phyloP scores from a whole-genome alignment of 2,888 invertebrate species.

The Epinotia brunnichana region DNA sequence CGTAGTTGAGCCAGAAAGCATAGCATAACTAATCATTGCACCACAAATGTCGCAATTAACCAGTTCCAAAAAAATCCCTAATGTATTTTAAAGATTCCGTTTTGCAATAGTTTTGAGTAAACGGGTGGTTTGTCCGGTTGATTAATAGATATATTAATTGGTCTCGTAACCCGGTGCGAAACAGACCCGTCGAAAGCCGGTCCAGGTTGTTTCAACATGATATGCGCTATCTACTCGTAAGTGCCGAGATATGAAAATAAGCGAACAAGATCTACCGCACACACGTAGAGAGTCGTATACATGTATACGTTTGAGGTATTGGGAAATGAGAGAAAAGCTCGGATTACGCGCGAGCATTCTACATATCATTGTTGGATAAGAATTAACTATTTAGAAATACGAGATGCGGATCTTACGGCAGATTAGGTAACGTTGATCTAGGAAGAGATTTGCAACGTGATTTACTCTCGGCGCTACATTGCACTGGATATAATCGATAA shows the following conservation, averaged over 20 bases:
- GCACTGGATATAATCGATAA: slow-evolving; percentile 25
- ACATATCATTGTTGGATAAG: slow-evolving; percentile 33
- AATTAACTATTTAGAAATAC: slow-evolving; percentile 22
- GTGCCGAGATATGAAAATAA: slow-evolving; percentile 22
- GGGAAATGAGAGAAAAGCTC: slow-evolving; percentile 22
- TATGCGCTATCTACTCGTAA: slow-evolving; percentile 9
- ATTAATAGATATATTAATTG: slow-evolving; percentile 35
- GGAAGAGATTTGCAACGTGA: slow-evolving; percentile 30
- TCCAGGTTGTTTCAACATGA: slow-evolving; percentile 23
- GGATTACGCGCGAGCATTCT: slow-evolving; percentile 1
- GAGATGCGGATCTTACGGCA: slow-evolving; percentile 26
- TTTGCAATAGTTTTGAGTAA: slow-evolving; percentile 30
- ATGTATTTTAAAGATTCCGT: slow-evolving; percentile 24
- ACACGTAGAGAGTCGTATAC: background rate
- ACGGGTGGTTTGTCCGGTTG: slow-evolving; percentile 20
- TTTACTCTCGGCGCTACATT: slow-evolving; percentile 26
- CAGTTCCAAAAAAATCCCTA: slow-evolving; percentile 25
- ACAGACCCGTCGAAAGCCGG: slow-evolving; percentile 9
- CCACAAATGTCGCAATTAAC: slow-evolving; percentile 15
- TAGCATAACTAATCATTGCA: slow-evolving; percentile 18
- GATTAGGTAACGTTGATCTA: slow-evolving; percentile 34
- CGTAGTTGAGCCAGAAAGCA: background rate
- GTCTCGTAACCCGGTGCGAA: slow-evolving; percentile 22
- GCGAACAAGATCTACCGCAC: slow-evolving; percentile 11
- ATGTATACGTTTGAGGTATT: slow-evolving; percentile 8